Evolutionary conservation across 92 coral and sea anemone species (phyloP), one percentile per base, ranked within the genome.

Genomic region (Siderastrea siderea): DNA sequence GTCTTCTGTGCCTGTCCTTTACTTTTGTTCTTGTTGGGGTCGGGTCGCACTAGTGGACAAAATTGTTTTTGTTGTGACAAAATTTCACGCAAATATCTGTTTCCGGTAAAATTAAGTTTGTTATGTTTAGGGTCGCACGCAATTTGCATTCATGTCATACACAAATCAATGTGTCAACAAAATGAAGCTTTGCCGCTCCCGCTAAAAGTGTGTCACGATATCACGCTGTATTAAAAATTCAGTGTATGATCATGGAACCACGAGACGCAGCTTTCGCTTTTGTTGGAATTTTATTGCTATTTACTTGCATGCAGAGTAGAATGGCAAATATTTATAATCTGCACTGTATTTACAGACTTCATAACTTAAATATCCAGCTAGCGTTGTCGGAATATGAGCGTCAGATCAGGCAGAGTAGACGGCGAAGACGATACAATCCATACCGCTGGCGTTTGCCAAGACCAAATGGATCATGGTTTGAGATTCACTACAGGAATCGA

Each of bases 391-490:
- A 68, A 51, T 81, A 50, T 51, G 77, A 69, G 67, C 78, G 58
- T 45, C 15, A 6, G 44, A 68, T 82, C 45, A 61, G 59, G 71
- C 53, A 82, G 64, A 65, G 69, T 62, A 68, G 68, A 82, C 78
- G 57, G 77, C 57, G 12, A 68, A 55, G 68, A 68, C 70, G 54
- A 82, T 60, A 72, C 76, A 82, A 60, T 68, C 86, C 86, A 46
- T 68, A 81, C 45, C 54, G 74, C 77, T 81, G 86, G 77, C 54
- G 13, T 44, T 63, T 81, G 86, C 86, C 62, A 57, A 52, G 86
- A 67, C 86, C 86, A 67, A 6, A 4, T 4, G 68, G 55, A 70
- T 71, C 69, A 19, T 68, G 86, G 86, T 80, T 81, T 38, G 85
- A 67, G 16, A 81, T 53, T 26, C 64, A 81, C 85, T 81, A 52